Percentiles rank a stretch among this genome's conserved stretches.
These are phyloP conservation scores for Halocaridina rubra DNA, from an alignment of 2,888 invertebrate genomes.

Conservation along the genomic window DNA sequence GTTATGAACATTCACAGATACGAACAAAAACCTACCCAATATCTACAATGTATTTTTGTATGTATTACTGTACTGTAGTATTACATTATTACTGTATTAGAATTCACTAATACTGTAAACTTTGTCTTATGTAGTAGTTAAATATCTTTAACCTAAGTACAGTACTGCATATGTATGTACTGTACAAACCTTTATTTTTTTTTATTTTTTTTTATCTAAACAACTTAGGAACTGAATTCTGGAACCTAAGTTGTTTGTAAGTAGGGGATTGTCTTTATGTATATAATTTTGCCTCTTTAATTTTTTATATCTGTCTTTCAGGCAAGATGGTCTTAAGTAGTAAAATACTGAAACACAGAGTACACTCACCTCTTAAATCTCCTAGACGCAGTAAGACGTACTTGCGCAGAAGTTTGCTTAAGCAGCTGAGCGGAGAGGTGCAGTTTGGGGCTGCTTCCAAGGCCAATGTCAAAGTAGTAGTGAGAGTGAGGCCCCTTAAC, in stretches of 20 bases:
- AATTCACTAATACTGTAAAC: not conserved
- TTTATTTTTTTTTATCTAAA: not conserved
- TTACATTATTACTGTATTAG: not conserved
- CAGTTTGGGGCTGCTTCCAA: slow-evolving; percentile 61
- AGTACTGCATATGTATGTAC: not conserved
- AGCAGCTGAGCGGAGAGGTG: slow-evolving; percentile 30
- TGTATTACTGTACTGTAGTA: no score
- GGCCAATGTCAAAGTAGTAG: slow-evolving; percentile 81
- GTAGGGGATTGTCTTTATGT: not conserved
- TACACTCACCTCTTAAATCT: slow-evolving; percentile 40
- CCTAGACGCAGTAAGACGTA: slow-evolving; percentile 41
- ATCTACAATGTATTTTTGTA: no score
- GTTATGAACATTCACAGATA: no score
- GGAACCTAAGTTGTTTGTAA: not conserved
- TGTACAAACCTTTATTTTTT: not conserved
- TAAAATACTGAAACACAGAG: slow-evolving; percentile 11
- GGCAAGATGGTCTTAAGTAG: slow-evolving; percentile 43
- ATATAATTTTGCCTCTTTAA: no score
- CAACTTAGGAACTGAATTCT: not conserved
- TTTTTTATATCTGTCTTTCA: not conserved
- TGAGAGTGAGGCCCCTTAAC: slow-evolving; percentile 86
- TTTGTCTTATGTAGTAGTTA: no score
- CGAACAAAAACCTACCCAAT: no score
- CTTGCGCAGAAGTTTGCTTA: slow-evolving; percentile 35
- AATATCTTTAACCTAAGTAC: no score